phyloP scores from a whole-genome alignment of 2,797 vertebrate genomes.

The Ctenosaura bakeri region DNA sequence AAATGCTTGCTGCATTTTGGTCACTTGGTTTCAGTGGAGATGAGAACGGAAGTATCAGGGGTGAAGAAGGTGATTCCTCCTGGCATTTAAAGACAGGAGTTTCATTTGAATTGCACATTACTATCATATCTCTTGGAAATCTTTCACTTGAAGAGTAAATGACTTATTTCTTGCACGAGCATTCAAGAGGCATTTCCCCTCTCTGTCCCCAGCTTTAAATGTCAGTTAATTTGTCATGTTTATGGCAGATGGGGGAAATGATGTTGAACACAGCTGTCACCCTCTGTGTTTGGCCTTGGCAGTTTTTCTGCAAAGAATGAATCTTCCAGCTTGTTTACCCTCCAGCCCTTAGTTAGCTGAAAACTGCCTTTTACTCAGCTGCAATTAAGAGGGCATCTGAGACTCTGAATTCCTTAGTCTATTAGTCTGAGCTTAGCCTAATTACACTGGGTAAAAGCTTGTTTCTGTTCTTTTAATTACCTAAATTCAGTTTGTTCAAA shows the following conservation, averaged over 20 bases:
- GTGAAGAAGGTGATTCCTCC: constrained; percentile 26
- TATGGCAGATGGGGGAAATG: constrained; percentile 75
- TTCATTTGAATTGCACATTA: constrained; percentile 49
- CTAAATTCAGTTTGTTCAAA: constrained; percentile 69
- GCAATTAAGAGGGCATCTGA: constrained; percentile 80
- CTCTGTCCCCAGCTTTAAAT: constrained; percentile 59
- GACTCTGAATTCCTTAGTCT: constrained; percentile 75
- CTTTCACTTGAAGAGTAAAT: constrained; percentile 58
- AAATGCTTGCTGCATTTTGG: constrained; percentile 46
- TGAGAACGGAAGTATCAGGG: constrained; percentile 25
- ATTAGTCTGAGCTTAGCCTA: constrained; percentile 75
- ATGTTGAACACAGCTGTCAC: constrained; percentile 74
- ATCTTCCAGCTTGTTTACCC: constrained; percentile 76
- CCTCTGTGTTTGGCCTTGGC: constrained; percentile 77
- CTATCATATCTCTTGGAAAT: constrained; percentile 34
- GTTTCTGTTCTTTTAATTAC: constrained; percentile 77
- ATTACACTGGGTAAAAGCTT: constrained; percentile 67
- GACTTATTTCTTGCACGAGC: constrained; percentile 57
- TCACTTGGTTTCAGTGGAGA: constrained; percentile 56
- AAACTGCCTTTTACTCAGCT: constrained; percentile 75
- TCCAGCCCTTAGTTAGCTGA: constrained; percentile 75
- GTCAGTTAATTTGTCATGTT: constrained; percentile 79
- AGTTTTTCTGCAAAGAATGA: constrained; percentile 76
- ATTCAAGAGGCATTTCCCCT: constrained; percentile 61
- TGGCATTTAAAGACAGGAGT: constrained; percentile 50